phyloP scores from a whole-genome alignment of 92 coral and sea anemone species.

The Bergia puertoricense region DNA sequence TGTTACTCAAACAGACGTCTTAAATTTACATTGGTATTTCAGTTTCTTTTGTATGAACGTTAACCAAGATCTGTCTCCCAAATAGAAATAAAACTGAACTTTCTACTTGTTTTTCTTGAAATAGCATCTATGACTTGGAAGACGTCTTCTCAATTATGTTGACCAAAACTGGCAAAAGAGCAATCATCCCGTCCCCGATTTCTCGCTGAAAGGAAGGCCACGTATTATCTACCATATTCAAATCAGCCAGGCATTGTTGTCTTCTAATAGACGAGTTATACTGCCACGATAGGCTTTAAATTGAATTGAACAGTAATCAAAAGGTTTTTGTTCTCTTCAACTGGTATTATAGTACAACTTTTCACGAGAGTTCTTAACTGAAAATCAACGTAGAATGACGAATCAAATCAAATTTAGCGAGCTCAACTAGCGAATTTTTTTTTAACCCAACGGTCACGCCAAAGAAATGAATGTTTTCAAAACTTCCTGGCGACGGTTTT shows the following conservation, averaged over 20 bases:
- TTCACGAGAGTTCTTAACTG: neutral
- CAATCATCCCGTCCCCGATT: neutral
- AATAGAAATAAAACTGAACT: neutral
- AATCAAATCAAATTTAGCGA: neutral
- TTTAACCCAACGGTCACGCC: neutral
- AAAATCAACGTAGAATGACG: neutral
- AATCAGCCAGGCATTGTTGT: neutral
- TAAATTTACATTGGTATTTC: neutral
- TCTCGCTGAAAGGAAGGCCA: neutral
- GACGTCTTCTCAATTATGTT: neutral
- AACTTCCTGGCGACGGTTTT: neutral
- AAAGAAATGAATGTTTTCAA: neutral
- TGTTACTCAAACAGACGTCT: slow-evolving; percentile 2
- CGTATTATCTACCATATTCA: slow-evolving; percentile 17
- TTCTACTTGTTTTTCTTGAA: neutral
- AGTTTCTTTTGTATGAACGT: neutral
- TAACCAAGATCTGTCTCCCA: neutral
- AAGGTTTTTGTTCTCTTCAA: neutral
- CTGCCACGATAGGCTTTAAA: neutral
- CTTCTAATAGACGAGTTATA: neutral
- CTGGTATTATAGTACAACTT: neutral
- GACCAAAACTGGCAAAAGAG: neutral
- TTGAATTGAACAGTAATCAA: neutral
- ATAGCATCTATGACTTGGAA: neutral
- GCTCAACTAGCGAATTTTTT: neutral